These are phyloP conservation scores for Mionectes olivaceus DNA, from an alignment of 2,797 vertebrate species.

Conservation along the genomic window DNA sequence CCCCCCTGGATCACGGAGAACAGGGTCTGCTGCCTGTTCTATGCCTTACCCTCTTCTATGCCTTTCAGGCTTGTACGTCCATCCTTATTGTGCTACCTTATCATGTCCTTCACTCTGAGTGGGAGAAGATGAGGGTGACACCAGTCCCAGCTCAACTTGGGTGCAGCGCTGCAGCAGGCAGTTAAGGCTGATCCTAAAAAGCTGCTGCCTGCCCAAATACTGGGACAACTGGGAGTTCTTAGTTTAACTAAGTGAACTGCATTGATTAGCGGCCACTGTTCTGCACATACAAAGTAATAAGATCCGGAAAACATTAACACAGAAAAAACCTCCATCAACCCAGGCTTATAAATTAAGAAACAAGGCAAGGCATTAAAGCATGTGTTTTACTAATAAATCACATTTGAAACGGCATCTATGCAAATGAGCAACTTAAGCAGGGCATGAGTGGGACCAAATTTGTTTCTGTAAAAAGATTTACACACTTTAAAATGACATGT, in stretches of 20 bases:
- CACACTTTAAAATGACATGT: neutral
- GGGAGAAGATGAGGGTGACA: neutral
- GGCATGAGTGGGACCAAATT: neutral
- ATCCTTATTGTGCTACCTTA: neutral
- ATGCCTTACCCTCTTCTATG: neutral
- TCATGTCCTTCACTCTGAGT: accelerated
- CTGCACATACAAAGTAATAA: neutral
- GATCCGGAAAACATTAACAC: neutral
- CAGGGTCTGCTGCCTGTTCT: neutral
- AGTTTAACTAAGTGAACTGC: accelerated
- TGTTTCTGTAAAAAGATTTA: neutral
- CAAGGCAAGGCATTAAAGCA: neutral
- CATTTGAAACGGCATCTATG: neutral
- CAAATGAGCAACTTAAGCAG: neutral
- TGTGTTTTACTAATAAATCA: neutral
- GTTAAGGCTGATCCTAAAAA: neutral
- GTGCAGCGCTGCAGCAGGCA: neutral
- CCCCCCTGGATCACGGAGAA: accelerated
- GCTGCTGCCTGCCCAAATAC: accelerated
- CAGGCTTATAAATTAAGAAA: neutral
- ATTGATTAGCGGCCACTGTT: neutral
- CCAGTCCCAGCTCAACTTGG: neutral
- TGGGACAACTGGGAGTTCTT: neutral
- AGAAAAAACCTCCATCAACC: neutral
- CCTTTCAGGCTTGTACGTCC: neutral